Conservation (phyloP, 1,140 invertebrate species). For the Drosophila grimshawi region DNA sequence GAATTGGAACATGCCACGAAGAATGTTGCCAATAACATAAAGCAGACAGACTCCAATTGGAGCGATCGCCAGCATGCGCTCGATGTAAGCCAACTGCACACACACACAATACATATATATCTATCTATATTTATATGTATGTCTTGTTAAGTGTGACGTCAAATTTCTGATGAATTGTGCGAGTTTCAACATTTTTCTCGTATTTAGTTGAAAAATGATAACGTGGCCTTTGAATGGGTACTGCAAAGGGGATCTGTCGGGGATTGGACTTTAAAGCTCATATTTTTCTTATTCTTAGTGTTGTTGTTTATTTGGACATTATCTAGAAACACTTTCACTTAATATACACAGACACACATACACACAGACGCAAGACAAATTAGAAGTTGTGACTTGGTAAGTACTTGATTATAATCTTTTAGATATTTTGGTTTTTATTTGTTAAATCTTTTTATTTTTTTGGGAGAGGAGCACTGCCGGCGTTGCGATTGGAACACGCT, state of each 20-base stretch:
- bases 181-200: conserved; percentile 12
- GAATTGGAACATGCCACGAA: conserved; percentile 31
- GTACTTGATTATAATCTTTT: conserved; percentile 18
- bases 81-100: conserved; percentile 18
- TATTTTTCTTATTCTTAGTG: background rate
- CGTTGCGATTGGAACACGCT: conserved; percentile 46
- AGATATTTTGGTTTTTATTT: background rate
- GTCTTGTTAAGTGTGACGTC: conserved; percentile 24
- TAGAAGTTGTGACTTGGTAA: conserved; percentile 7
- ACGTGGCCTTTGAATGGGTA: conserved; percentile 50
- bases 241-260: background rate
- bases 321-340: conserved; percentile 49
- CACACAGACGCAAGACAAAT: background rate
- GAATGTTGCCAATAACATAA: conserved; percentile 41
- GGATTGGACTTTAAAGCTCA: background rate
- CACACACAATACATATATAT: conserved; percentile 7
- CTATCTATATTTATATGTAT: conserved; percentile 10
- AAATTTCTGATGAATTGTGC: conserved; percentile 36
- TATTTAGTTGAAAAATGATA: conserved; percentile 53
- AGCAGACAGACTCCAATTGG: conserved; percentile 34
- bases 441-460: background rate
- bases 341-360: conserved; percentile 8
- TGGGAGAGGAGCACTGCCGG: conserved; percentile 36
- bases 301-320: conserved; percentile 20
- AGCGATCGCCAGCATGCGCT: conserved; percentile 8